Conservation (phyloP, 2,797 vertebrate genomes). For the Vireo griseus region DNA sequence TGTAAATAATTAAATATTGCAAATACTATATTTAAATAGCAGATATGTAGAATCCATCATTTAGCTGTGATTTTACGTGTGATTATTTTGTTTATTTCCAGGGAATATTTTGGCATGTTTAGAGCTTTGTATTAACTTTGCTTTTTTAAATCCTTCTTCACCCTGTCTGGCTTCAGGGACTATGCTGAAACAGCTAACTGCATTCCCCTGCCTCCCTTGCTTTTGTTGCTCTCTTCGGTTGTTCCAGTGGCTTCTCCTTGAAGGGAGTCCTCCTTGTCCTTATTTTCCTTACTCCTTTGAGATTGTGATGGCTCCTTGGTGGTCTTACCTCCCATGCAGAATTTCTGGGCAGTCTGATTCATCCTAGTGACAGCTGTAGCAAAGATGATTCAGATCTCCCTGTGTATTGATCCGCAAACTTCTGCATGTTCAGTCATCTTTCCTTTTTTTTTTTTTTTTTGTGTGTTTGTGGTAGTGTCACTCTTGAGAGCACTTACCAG, state of each 20-base stretch:
- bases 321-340: neutral
- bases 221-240: neutral
- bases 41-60: neutral
- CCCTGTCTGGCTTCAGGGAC: neutral
- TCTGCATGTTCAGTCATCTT: neutral
- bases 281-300: neutral
- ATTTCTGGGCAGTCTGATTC: neutral
- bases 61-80: neutral
- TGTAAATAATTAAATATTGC: neutral
- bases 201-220: neutral
- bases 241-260: neutral
- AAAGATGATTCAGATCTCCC: neutral
- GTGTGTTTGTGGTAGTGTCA: neutral
- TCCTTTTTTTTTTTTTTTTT: rapidly evolving
- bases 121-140: neutral
- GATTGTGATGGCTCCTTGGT: neutral
- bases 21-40: neutral
- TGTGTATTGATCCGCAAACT: neutral
- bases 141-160: neutral
- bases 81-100: neutral
- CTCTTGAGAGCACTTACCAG: neutral
- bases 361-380: neutral
- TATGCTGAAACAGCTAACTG: neutral
- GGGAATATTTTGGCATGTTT: neutral
- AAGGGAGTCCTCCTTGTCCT: neutral